Conservation (phyloP, 2,113 vertebrate genomes). For the Oreotragus oreotragus region DNA sequence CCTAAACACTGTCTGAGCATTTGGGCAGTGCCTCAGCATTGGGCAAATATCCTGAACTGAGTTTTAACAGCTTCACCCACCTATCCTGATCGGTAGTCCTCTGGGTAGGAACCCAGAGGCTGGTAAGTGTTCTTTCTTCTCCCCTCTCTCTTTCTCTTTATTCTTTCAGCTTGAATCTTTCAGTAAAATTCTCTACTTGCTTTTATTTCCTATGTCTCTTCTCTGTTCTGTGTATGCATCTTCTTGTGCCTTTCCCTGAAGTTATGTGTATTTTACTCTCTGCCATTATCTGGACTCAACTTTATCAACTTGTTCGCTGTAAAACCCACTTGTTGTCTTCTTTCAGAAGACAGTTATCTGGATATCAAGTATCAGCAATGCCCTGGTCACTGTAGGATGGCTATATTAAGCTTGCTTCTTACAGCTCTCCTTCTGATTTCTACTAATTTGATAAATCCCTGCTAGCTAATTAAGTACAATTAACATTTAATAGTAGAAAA, state of each 20-base stretch:
- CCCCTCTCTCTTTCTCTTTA: neutral
- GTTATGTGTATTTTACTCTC: neutral
- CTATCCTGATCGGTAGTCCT: neutral
- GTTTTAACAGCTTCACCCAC: neutral
- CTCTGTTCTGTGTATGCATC: neutral
- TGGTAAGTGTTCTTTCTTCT: neutral
- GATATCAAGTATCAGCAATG: neutral
- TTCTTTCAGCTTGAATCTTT: neutral
- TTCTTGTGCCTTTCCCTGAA: neutral
- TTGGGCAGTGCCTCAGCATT: neutral
- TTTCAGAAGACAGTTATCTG: neutral
- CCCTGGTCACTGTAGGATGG: neutral
- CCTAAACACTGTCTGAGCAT: neutral
- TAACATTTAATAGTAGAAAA: slow-evolving; percentile 73
- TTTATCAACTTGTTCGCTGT: neutral
- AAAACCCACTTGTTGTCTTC: neutral
- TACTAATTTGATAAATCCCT: slow-evolving; percentile 75
- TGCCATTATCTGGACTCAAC: neutral
- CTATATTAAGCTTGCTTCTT: slow-evolving; percentile 39
- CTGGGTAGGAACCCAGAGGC: neutral
- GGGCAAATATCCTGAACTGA: neutral
- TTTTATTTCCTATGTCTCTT: neutral
- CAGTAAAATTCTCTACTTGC: neutral
- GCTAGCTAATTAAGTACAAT: slow-evolving; percentile 79
- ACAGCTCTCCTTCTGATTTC: slow-evolving; percentile 34